These are phyloP conservation scores for Leptogaster cylindrica DNA, from an alignment of 2,888 invertebrate species.

Conservation along the genomic window DNA sequence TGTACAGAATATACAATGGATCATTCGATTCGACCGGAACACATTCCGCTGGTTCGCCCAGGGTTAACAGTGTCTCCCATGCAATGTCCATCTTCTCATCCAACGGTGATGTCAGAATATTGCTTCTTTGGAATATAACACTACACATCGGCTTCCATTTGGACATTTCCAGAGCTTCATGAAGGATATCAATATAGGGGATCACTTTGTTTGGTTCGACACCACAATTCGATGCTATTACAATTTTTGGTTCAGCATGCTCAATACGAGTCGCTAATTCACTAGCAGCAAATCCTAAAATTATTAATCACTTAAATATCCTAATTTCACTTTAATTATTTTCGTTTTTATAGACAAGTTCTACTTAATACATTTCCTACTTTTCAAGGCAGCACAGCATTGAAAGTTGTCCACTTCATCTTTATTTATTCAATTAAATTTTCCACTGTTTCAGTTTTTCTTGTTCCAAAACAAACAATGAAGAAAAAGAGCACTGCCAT, in stretches of 20 bases:
- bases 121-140: conserved; percentile 81
- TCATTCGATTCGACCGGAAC: conserved; percentile 88
- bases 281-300: conserved; percentile 82
- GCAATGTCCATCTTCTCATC: conserved; percentile 73
- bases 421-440: too few species aligned
- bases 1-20: conserved; percentile 90
- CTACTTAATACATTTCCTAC: too few species aligned
- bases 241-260: conserved; percentile 86
- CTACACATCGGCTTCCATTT: conserved; percentile 77
- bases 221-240: conserved; percentile 90
- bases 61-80: conserved; percentile 75
- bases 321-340: too few species aligned
- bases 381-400: too few species aligned
- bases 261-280: conserved; percentile 86
- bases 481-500: too few species aligned
- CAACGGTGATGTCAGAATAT: conserved; percentile 70
- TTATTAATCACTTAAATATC: too few species aligned
- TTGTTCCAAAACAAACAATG: too few species aligned
- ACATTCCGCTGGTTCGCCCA: conserved; percentile 75
- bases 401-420: too few species aligned
- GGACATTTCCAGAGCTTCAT: conserved; percentile 73
- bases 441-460: too few species aligned
- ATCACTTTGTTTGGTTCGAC: conserved; percentile 86
- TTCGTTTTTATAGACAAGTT: too few species aligned
- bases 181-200: conserved; percentile 60